phyloP scores from a whole-genome alignment of 2,797 vertebrate species.

The Sardinella longiceps region DNA sequence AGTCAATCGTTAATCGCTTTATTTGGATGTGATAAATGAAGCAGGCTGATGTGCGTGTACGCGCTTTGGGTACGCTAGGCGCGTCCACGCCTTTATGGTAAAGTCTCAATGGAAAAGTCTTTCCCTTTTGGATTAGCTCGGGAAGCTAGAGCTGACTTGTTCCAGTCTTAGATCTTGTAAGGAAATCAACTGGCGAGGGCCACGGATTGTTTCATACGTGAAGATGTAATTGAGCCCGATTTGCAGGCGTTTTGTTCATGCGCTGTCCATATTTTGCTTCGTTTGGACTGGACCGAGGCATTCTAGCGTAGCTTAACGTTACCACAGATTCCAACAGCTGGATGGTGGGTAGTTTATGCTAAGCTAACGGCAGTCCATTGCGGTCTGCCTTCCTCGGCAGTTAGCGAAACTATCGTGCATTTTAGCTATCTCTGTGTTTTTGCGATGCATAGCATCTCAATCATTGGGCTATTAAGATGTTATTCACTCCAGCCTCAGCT shows the following conservation, averaged over 20 bases:
- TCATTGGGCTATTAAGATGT: neutral
- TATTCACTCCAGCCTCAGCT: neutral
- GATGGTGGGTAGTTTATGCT: neutral
- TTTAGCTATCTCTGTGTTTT: neutral
- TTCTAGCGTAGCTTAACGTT: neutral
- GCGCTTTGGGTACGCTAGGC: neutral
- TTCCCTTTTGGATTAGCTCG: constrained; percentile 19
- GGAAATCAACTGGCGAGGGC: neutral
- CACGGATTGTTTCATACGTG: neutral
- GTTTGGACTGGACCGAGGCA: neutral
- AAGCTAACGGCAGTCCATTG: neutral
- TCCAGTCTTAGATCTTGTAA: neutral
- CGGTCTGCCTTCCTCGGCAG: neutral
- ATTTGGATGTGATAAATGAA: neutral
- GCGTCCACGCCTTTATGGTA: constrained; percentile 10
- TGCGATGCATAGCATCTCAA: neutral
- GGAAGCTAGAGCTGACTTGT: neutral
- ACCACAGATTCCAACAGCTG: constrained; percentile 14
- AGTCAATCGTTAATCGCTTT: too few relatives aligned
- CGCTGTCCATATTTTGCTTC: neutral
- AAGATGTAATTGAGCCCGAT: neutral
- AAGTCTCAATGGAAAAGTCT: constrained; percentile 19
- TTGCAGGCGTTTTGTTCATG: neutral
- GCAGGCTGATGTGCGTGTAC: neutral
- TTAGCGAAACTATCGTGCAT: constrained; percentile 5